These are phyloP conservation scores for Alligator mississippiensis DNA, from an alignment of 2,113 vertebrate species.

Conservation along the genomic window DNA sequence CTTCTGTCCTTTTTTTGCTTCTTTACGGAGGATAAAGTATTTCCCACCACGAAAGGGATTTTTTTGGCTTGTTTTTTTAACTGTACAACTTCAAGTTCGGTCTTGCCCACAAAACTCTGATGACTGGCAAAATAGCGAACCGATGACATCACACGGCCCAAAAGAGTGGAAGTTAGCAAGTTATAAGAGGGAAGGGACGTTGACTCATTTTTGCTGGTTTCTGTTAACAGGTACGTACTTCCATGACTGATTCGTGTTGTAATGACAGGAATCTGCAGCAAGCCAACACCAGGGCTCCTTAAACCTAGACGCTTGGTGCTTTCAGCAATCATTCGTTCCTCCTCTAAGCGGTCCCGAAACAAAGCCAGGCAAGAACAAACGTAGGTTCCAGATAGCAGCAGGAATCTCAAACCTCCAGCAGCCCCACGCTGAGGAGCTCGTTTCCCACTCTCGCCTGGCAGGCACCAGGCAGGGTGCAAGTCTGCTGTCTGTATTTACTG, in stretches of 20 bases:
- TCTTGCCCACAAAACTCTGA: neutral
- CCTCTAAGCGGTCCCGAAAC: neutral
- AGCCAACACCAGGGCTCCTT: neutral
- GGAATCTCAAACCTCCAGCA: neutral
- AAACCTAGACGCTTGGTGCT: neutral
- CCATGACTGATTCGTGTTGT: neutral
- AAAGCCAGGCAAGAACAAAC: neutral
- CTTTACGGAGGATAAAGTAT: neutral
- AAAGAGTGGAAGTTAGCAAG: slow-evolving; percentile 3
- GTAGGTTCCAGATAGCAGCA: neutral
- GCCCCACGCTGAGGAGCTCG: too few relatives aligned
- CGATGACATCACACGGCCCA: slow-evolving; percentile 67
- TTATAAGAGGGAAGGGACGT: neutral
- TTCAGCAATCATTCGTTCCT: neutral
- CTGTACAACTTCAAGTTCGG: neutral
- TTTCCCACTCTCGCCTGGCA: too few relatives aligned
- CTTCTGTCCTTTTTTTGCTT: neutral
- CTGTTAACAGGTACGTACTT: neutral
- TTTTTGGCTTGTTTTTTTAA: neutral
- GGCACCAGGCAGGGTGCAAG: too few relatives aligned
- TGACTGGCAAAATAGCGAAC: neutral
- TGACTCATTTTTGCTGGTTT: neutral
- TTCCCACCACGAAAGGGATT: neutral
- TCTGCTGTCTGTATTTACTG: too few relatives aligned
- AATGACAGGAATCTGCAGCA: neutral